phyloP scores from a whole-genome alignment of 2,797 vertebrate species.

The Sebastes oblongus region DNA sequence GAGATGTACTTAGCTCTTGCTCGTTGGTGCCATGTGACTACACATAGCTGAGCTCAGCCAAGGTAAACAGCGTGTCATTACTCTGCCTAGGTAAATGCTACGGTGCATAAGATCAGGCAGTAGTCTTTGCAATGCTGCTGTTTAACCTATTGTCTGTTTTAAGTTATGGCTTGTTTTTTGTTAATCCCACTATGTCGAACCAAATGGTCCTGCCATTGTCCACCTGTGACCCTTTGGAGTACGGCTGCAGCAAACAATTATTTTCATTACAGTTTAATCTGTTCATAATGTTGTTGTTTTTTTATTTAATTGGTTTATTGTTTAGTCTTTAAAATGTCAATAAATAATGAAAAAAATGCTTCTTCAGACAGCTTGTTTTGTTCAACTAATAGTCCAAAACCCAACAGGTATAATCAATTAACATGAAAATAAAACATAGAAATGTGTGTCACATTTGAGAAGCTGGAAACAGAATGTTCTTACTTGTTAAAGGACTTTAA shows the following conservation, averaged over 20 bases:
- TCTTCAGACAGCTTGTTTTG: neutral
- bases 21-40: constrained; percentile 18
- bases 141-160: neutral
- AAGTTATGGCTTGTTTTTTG: neutral
- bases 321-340: neutral
- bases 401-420: neutral
- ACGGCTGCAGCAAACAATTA: neutral
- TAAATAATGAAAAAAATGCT: neutral
- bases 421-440: no score
- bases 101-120: neutral
- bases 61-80: constrained; percentile 8
- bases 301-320: neutral
- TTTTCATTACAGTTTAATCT: neutral
- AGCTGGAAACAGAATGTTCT: neutral
- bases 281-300: no score
- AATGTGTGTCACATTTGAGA: neutral
- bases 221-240: neutral
- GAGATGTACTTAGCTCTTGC: neutral
- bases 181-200: neutral
- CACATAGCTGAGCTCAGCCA: constrained; percentile 13
- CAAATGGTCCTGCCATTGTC: neutral
- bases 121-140: neutral
- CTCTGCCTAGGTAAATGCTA: neutral
- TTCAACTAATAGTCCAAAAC: no score
- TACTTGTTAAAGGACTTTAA: neutral